These are phyloP conservation scores for Tetramorium simillimum DNA, from an alignment of 1,140 invertebrate species.

Conservation along the genomic window DNA sequence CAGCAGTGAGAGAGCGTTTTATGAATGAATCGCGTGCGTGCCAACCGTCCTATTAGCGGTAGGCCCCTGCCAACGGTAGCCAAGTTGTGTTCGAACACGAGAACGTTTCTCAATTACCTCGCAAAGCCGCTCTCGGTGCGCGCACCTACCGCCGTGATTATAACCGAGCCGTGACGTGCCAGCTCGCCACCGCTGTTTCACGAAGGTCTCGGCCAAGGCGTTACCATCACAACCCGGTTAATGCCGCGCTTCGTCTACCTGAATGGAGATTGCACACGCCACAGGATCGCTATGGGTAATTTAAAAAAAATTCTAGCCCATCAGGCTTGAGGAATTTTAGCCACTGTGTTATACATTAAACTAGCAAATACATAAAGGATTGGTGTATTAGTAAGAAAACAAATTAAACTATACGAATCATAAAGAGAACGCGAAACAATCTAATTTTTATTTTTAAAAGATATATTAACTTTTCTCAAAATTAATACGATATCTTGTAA, in stretches of 20 bases:
- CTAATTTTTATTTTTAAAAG: neutral
- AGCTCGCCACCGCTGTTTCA: conserved; percentile 55
- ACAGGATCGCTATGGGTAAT: neutral
- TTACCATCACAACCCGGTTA: conserved; percentile 64
- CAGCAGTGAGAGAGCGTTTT: conserved; percentile 59
- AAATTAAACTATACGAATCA: neutral
- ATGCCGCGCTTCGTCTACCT: conserved; percentile 49
- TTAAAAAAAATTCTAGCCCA: neutral
- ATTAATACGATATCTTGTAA: neutral
- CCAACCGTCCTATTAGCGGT: conserved; percentile 72
- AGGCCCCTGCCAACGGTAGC: conserved; percentile 67
- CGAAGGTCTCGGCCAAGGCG: conserved; percentile 72
- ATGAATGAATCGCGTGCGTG: conserved; percentile 77
- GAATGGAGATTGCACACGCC: conserved; percentile 6
- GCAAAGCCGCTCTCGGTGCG: conserved; percentile 56
- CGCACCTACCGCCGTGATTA: conserved; percentile 71
- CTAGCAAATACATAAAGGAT: neutral
- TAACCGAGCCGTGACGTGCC: conserved; percentile 73
- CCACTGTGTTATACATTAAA: neutral
- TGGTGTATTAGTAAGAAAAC: neutral
- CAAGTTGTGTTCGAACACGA: conserved; percentile 72
- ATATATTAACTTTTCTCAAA: neutral
- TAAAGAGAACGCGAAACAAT: neutral
- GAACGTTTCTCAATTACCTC: conserved; percentile 75
- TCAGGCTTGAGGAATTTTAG: neutral